Base-by-base conservation (phyloP, 1,140 invertebrate genomes). In the Ips typographus region DNA sequence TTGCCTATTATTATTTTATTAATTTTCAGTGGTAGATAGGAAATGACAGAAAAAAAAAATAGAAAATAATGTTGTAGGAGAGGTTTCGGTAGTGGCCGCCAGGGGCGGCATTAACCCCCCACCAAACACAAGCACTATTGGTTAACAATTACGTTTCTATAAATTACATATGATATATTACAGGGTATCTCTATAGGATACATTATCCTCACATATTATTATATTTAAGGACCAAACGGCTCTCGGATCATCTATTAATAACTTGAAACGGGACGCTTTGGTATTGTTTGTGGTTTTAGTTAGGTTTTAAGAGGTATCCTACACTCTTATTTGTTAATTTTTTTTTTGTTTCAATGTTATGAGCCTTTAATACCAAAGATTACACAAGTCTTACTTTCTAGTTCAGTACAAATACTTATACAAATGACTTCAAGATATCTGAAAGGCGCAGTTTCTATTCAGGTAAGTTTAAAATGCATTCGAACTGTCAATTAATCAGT, bases 161-260 rank as follows among this genome's bases (percentile, higher is more conserved):
- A 65, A 76, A 78, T 80, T 80, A 78, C 77, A 79, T 79, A 79
- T 79, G 77, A 80, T 80, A 75, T 79, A 80, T 80, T 80, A 80
- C 79, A 80, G 79, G 79, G 79, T 80, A 80, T 80, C 79, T 80
- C 74, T 75, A 79, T 79, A 77, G 78, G 77, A 80, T 80, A 80
- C 79, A 80, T 80, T 80, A 80, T 80, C 79, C 78, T 80, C 75
- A 79, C 76, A 73, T 79, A 80, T 78, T 79, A 76, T 77, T 78
- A 76, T 79, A 76, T 73, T 79, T 77, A 80, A 80, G 79, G 78
- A 80, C 79, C 79, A 80, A 79, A 57, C 67, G 77, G 77, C 77
- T 73, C 75, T 75, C 68, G 55, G 56, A 71, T 75, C 69, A 73
- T 72, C 70, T 56, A 56, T 63, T n/a, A 72, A 67, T 66, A 72